phyloP scores from a whole-genome alignment of 2,888 invertebrate genomes.

The Hoplodrina blanda region DNA sequence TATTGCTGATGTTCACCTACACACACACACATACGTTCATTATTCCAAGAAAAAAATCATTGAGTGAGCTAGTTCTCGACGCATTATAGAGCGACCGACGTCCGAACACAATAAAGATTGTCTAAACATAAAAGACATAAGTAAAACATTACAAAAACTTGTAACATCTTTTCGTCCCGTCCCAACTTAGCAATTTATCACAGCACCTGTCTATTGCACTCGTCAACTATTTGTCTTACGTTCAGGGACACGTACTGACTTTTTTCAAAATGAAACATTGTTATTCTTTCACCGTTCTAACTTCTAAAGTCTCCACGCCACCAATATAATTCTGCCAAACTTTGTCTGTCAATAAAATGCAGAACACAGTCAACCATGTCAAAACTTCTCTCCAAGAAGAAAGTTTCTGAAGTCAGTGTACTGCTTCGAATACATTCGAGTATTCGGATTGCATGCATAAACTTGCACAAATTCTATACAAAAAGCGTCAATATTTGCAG shows the following conservation, averaged over 20 bases:
- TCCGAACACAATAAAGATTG: not conserved
- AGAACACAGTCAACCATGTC: slow-evolving; percentile 24
- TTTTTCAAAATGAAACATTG: slow-evolving; percentile 5
- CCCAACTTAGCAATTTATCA: slow-evolving; percentile 34
- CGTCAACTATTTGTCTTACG: slow-evolving; percentile 30
- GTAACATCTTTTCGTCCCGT: not conserved
- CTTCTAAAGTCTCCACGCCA: slow-evolving; percentile 6
- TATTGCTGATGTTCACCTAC: slow-evolving; percentile 96
- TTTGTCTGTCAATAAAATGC: slow-evolving; percentile 47
- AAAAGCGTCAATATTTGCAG: slow-evolving; percentile 62
- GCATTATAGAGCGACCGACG: not conserved
- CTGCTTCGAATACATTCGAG: slow-evolving; percentile 40
- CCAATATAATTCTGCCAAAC: slow-evolving; percentile 34
- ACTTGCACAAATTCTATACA: slow-evolving; percentile 44
- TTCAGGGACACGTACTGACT: not conserved
- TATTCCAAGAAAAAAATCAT: not conserved
- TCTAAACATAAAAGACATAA: not conserved
- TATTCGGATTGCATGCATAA: slow-evolving; percentile 52
- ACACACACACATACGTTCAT: slow-evolving; percentile 15
- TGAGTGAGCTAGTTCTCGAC: not conserved
- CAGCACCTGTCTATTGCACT: slow-evolving; percentile 39
- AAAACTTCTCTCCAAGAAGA: slow-evolving; percentile 45
- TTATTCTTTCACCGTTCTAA: slow-evolving; percentile 1
- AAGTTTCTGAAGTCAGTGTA: slow-evolving; percentile 55
- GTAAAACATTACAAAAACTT: slow-evolving; percentile 9